These are phyloP conservation scores for Mastomys natalensis DNA, from an alignment of 2,113 vertebrate species.

Conservation along the genomic window DNA sequence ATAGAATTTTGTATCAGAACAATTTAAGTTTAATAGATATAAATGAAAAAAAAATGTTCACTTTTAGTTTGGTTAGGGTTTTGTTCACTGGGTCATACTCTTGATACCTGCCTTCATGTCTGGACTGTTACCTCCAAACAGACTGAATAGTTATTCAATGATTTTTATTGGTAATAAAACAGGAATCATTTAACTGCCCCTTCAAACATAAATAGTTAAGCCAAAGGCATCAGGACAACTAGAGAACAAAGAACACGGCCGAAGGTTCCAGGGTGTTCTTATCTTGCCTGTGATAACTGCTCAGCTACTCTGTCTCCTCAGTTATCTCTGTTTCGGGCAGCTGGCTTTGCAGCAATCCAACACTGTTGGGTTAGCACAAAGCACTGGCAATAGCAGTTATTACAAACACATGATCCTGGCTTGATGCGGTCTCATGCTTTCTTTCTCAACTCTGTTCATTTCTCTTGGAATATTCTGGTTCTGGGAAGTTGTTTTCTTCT, in stretches of 20 bases:
- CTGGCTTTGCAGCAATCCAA: neutral
- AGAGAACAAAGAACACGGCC: slow-evolving; percentile 64
- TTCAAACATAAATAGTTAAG: slow-evolving; percentile 57
- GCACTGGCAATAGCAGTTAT: neutral
- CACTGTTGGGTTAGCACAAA: neutral
- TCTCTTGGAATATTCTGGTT: neutral
- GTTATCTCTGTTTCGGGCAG: neutral
- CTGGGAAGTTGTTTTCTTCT: neutral
- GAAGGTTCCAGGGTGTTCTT: slow-evolving; percentile 38
- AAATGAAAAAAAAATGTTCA: neutral
- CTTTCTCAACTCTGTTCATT: neutral
- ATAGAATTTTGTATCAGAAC: neutral
- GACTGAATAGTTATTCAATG: slow-evolving; percentile 38
- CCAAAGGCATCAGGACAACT: slow-evolving; percentile 25
- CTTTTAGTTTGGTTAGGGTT: neutral
- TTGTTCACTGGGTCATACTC: neutral
- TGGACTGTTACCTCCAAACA: neutral
- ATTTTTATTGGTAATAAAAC: slow-evolving; percentile 60
- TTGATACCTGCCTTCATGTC: neutral
- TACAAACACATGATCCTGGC: neutral
- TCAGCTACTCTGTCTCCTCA: slow-evolving; percentile 3
- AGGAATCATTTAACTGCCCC: slow-evolving; percentile 49
- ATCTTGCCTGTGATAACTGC: slow-evolving; percentile 54
- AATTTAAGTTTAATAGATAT: neutral
- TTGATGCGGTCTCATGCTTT: neutral